These are phyloP conservation scores for Hemichromis elongatus DNA, from an alignment of 2,113 vertebrate species.

Conservation along the genomic window DNA sequence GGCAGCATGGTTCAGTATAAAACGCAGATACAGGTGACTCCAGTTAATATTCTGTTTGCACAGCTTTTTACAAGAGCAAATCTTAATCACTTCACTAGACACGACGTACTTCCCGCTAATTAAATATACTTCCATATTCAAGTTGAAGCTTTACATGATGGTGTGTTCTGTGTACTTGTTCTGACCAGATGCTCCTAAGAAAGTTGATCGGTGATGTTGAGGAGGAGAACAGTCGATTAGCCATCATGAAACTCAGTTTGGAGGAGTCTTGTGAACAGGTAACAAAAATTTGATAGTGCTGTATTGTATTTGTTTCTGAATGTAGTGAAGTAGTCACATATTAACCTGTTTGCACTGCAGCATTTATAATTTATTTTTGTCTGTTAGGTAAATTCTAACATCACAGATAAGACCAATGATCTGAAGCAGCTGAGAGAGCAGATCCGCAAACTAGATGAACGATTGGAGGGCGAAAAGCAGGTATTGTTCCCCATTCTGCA, in stretches of 20 bases:
- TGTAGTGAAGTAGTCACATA: background rate
- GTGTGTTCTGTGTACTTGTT: background rate
- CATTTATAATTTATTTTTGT: background rate
- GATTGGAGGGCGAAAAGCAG: conserved; percentile 65
- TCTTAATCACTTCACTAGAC: background rate
- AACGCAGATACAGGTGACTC: conserved; percentile 81
- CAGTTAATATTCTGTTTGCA: background rate
- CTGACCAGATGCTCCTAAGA: conserved; percentile 64
- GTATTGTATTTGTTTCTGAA: background rate
- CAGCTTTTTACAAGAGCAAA: background rate
- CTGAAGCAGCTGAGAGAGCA: conserved; percentile 72
- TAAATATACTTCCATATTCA: background rate
- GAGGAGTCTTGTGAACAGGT: conserved; percentile 74
- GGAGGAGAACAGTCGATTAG: conserved; percentile 65
- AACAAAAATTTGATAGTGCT: background rate
- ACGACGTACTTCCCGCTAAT: background rate
- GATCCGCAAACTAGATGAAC: conserved; percentile 72
- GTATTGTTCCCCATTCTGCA: conserved; percentile 11
- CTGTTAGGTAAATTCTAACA: conserved; percentile 66
- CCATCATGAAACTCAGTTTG: conserved; percentile 65
- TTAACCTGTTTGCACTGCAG: background rate
- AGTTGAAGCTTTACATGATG: background rate
- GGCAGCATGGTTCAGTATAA: conserved; percentile 77
- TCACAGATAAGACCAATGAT: conserved; percentile 71
- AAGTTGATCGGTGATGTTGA: conserved; percentile 71